phyloP scores from a whole-genome alignment of 2,113 vertebrate genomes.

The Xenopus laevis region DNA sequence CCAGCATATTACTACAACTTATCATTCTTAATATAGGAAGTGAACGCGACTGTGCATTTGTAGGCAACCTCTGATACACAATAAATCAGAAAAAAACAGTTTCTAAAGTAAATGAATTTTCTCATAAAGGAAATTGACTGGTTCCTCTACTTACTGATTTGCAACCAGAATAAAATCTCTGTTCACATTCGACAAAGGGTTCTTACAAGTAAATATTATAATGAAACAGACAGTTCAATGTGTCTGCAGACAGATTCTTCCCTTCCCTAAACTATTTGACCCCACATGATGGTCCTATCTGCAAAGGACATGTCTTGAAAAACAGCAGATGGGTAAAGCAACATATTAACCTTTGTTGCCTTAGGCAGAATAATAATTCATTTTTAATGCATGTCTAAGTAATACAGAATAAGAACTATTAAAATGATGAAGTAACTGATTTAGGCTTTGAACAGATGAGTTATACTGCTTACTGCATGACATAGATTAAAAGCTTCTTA shows the following conservation, averaged over 20 bases:
- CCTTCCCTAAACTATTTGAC: not conserved
- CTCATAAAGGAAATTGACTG: conserved; percentile 10
- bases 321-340: conserved; percentile 9
- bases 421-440: conserved; percentile 18
- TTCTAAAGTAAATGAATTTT: not conserved
- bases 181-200: not conserved
- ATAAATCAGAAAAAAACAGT: not conserved
- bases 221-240: conserved; percentile 5
- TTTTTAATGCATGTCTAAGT: conserved; percentile 15
- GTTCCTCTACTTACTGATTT: conserved; percentile 2
- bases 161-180: not conserved
- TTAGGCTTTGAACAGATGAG: not conserved
- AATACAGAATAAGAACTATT: conserved; percentile 11
- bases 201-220: conserved; percentile 28
- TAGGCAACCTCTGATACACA: conserved; percentile 14
- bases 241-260: not conserved
- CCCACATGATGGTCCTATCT: conserved; percentile 2
- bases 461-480: not conserved
- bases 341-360: conserved; percentile 34
- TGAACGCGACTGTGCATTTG: conserved; percentile 13
- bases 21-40: conserved; percentile 21
- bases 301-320: not conserved
- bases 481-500: no score
- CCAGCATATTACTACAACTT: conserved; percentile 38
- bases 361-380: conserved; percentile 19